Conservation (phyloP, 2,888 invertebrate genomes). For the Theristus sp. region DNA sequence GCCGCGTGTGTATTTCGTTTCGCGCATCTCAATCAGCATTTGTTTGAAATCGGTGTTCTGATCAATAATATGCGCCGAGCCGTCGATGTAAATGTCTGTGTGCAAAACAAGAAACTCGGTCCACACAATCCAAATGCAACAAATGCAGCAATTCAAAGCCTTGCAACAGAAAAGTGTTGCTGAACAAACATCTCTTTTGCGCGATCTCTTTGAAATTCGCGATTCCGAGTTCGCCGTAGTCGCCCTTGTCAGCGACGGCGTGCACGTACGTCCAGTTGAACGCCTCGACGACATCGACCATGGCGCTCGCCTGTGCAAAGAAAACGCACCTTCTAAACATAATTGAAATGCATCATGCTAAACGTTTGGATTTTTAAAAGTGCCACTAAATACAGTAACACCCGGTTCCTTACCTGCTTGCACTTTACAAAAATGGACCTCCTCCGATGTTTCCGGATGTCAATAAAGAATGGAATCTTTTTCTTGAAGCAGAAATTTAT, state of each 20-base stretch:
- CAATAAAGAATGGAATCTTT: no score
- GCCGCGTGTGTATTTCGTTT: slow-evolving; percentile 44
- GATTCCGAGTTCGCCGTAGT: slow-evolving; percentile 51
- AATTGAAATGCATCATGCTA: no score
- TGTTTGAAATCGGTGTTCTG: slow-evolving; percentile 42
- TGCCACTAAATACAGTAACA: neutral
- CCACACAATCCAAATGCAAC: no score
- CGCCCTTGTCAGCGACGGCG: slow-evolving; percentile 54
- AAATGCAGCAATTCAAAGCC: no score
- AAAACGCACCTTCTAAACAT: slow-evolving; percentile 31
- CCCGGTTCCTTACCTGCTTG: neutral
- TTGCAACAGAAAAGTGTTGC: no score
- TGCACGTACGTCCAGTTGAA: slow-evolving; percentile 57
- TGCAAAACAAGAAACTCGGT: neutral
- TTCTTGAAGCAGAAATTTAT: no score
- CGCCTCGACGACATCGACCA: slow-evolving; percentile 45
- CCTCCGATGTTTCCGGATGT: no score
- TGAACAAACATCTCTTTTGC: slow-evolving; percentile 7
- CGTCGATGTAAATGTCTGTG: slow-evolving; percentile 42
- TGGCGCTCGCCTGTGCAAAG: slow-evolving; percentile 37
- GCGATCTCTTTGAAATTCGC: slow-evolving; percentile 30
- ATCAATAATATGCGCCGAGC: slow-evolving; percentile 29
- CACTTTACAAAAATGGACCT: no score
- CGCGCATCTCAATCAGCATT: slow-evolving; percentile 41
- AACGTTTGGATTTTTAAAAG: slow-evolving; percentile 34